Base-by-base conservation (phyloP, 2,797 vertebrate genomes). In the Tadarida brasiliensis region DNA sequence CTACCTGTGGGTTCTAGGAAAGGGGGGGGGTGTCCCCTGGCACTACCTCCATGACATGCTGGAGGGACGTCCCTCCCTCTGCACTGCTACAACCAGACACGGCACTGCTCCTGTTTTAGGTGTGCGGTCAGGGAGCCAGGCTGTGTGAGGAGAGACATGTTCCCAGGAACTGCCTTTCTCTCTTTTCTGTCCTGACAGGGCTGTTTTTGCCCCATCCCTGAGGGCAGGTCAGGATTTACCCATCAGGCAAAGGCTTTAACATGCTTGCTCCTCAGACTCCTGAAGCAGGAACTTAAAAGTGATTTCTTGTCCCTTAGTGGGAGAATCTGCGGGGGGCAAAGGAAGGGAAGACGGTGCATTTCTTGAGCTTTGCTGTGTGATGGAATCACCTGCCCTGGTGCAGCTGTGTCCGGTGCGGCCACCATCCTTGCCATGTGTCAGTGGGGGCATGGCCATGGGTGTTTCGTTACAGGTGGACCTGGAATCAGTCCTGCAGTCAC, bases 401-500 rank as follows among this genome's bases (percentile, higher is more conserved):
- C 3, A 1, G 0, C 7, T 2, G 30, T 28, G 54, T 33, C 49
- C 24, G 28, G 28, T 17, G n/a, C 61, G 30, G n/a, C 2, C 10
- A 10, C 17, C 1, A 1, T 16, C 44, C 16, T 90, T 22, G 3
- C 12, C 3, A 0, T 2, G 5, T 49, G 44, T 35, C 8, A 15
- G 24, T 56, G 2, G 54, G 39, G 44, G 22, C 26, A 14, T 56
- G 56, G 24, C n/a, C 20, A 19, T 74, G 17, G 5, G 35, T 39
- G 6, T 56, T 44, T 57, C 6, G 1, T 97, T 90, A 35, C 98
- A 99, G 99, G 97, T 96, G 0, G 97, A 98, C 96, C 98, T 99
- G 92, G 98, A 97, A 59, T 97, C 97, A 2, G 93, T 99, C 94
- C 97, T 99, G 95, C 98, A 97, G 97, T 98, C 96, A 77, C 70